Base-by-base conservation (phyloP, 2,797 vertebrate species). In the Anguilla anguilla region DNA sequence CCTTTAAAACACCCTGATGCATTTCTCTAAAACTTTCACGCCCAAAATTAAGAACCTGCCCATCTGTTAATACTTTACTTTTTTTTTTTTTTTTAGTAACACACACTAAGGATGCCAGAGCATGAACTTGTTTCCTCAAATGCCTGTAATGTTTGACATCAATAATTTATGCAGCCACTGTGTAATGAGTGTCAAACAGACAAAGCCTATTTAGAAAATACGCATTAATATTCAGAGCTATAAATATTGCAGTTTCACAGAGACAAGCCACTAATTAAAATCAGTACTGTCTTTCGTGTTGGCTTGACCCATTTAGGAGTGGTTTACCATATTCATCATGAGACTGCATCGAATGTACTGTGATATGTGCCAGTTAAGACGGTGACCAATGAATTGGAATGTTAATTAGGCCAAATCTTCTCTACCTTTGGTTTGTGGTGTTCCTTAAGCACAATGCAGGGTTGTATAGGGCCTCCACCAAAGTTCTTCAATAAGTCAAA, bases 231-330 rank as follows among this genome's bases (percentile, higher is more conserved):
- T 43, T 39, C 74, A 79, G 31, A 6, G 39, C 17, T 39, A 79
- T 79, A 43, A 39, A 79, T 43, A 79, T 43, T 43, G 74, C 35
- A 19, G 10, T 43, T 79, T 79, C 74, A 43, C 74, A 31, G 28
- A 15, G 69, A 43, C 19, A 1, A 22, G 17, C 31, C 17, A 39
- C 39, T 22, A 39, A 39, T 43, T 43, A 79, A 79, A 79, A 43
- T 79, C 74, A 79, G 10, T 28, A 31, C 4, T 2, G 11, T 79
- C 35, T 79, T 17, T 35, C 1, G 15, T 17, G 35, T 6, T 17
- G 15, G 35, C 39, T 79, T 79, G 74, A 79, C 74, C 74, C 35
- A 79, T 79, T 79, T 79, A 79, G 74, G 74, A 39, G 74, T 7
- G 17, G 39, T 79, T 79, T 43, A 79, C 5, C 35, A 77, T 35